These are phyloP conservation scores for Cladorhizidae sp. DNA, from an alignment of 37 sponge, comb jelly and placozoan genomes.

Conservation along the genomic window DNA sequence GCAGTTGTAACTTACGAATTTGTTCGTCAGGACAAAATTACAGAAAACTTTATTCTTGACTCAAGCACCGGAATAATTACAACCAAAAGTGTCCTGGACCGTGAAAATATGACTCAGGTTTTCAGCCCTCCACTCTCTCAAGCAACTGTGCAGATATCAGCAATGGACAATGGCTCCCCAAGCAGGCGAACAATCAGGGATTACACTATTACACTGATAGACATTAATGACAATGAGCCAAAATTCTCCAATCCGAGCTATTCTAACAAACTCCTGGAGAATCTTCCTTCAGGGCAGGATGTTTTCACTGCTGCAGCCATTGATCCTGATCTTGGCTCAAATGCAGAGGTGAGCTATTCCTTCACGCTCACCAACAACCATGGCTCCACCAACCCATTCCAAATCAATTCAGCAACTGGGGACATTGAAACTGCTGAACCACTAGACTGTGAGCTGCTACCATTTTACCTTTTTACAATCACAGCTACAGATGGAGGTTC, in stretches of 20 bases:
- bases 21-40: background rate
- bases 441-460: constrained; percentile 37
- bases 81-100: constrained; percentile 43
- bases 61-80: constrained; percentile 54
- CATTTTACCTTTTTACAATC: constrained; percentile 24
- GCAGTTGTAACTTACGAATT: constrained; percentile 19
- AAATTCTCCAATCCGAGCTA: background rate
- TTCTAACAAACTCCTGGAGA: constrained; percentile 11
- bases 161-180: constrained; percentile 39
- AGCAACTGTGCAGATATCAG: constrained; percentile 1
- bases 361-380: background rate
- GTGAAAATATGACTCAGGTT: constrained; percentile 41
- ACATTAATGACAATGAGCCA: constrained; percentile 66
- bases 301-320: constrained; percentile 21
- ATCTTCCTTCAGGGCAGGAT: background rate
- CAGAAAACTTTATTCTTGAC: background rate
- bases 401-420: constrained; percentile 22
- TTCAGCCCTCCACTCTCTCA: constrained; percentile 28
- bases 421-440: constrained; percentile 2
- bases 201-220: constrained; percentile 29
- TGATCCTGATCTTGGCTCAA: constrained; percentile 39
- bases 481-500: constrained; percentile 48
- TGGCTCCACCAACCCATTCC: background rate
- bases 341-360: constrained; percentile 23
- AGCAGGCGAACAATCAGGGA: background rate